phyloP scores from a whole-genome alignment of 2,888 invertebrate species.

The Gymnosoma rotundatum region DNA sequence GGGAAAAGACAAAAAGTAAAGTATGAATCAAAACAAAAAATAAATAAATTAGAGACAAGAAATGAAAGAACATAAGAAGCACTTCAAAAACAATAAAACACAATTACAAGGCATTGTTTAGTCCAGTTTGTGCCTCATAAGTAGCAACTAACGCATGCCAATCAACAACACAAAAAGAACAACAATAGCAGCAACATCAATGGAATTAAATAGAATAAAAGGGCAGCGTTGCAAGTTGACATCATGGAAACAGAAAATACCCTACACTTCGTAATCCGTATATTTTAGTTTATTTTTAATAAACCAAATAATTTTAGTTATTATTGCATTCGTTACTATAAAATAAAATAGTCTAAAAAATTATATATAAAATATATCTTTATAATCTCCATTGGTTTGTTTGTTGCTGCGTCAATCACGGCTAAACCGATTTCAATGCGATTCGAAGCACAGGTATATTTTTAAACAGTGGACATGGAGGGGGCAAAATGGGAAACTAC shows the following conservation, averaged over 20 bases:
- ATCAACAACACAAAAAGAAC: slow-evolving; percentile 33
- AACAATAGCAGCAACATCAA: slow-evolving; percentile 14
- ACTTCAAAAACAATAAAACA: slow-evolving; percentile 70
- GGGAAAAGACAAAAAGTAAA: slow-evolving; percentile 41
- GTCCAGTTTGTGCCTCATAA: slow-evolving; percentile 60
- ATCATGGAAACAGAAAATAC: not conserved
- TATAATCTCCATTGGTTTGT: too few relatives aligned
- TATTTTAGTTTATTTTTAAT: too few relatives aligned
- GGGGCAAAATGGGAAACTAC: too few relatives aligned
- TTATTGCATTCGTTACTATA: too few relatives aligned
- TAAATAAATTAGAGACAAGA: slow-evolving; percentile 28
- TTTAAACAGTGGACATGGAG: too few relatives aligned
- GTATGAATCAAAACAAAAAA: slow-evolving; percentile 62
- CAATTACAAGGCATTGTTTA: slow-evolving; percentile 70
- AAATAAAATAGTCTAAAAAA: too few relatives aligned
- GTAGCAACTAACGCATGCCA: slow-evolving; percentile 68
- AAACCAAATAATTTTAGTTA: too few relatives aligned
- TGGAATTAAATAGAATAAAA: not conserved
- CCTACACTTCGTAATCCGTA: not conserved
- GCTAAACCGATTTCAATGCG: too few relatives aligned
- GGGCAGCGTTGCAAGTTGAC: not conserved
- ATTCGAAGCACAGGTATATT: too few relatives aligned
- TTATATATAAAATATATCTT: too few relatives aligned
- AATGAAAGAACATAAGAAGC: slow-evolving; percentile 60
- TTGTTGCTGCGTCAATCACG: too few relatives aligned